Conservation (phyloP, 2,113 vertebrate species). For the Anhinga anhinga region DNA sequence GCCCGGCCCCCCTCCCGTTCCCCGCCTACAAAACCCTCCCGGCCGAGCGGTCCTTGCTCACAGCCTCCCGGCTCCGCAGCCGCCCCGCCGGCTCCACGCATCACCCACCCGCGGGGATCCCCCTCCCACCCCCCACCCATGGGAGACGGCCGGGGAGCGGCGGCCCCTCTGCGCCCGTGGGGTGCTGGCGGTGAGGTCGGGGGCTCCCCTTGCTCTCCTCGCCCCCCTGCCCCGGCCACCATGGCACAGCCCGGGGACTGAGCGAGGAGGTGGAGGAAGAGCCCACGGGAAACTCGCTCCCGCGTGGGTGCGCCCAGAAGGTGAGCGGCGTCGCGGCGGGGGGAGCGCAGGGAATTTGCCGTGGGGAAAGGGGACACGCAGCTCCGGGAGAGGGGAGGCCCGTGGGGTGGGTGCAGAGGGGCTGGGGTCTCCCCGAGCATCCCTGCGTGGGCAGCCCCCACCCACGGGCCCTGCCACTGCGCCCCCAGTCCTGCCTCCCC, state of each 20-base stretch:
- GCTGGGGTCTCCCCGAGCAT: not conserved
- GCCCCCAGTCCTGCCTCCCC: not conserved
- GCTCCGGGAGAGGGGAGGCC: not conserved
- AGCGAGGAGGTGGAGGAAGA: too few relatives aligned
- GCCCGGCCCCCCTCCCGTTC: not conserved
- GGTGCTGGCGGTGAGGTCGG: not conserved
- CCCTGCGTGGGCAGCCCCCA: not conserved
- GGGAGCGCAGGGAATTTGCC: not conserved
- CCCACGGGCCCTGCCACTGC: not conserved
- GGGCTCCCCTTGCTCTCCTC: not conserved
- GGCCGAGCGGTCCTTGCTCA: not conserved
- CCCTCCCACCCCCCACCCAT: not conserved
- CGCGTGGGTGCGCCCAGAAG: not conserved
- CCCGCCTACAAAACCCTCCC: not conserved
- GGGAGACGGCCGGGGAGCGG: not conserved
- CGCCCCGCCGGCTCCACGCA: not conserved
- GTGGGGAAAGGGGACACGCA: not conserved
- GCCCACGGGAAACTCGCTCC: not conserved
- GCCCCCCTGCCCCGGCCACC: not conserved
- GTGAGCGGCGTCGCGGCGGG: not conserved
- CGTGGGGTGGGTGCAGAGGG: not conserved
- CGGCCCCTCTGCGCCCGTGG: not conserved
- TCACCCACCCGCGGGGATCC: not conserved
- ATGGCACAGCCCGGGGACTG: not conserved
- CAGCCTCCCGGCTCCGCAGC: not conserved